A percentile compares a stretch with the other conserved stretches of the same genome.
These are phyloP conservation scores for Hemicordylus capensis DNA, from an alignment of 2,113 vertebrate genomes.

Conservation along the genomic window DNA sequence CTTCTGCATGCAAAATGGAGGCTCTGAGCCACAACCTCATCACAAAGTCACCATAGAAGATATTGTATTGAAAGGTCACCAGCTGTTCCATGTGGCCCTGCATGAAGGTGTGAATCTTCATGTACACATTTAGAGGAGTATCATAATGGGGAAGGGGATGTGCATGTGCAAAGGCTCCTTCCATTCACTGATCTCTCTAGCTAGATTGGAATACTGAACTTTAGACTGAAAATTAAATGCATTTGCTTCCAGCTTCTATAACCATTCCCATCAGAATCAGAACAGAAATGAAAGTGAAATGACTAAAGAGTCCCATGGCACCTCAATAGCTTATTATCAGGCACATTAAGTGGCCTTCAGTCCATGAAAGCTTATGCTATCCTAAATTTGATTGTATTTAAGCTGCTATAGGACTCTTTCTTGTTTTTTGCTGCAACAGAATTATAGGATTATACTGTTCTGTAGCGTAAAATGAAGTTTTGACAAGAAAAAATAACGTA, in stretches of 20 bases:
- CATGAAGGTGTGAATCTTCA: not conserved
- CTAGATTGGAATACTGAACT: not conserved
- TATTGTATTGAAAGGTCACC: too few species aligned
- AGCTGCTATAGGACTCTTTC: too few species aligned
- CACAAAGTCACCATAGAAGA: too few species aligned
- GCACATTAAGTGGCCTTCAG: too few species aligned
- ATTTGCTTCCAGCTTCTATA: conserved; percentile 8
- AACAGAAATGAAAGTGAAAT: conserved; percentile 19
- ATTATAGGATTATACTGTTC: too few species aligned
- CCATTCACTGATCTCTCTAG: not conserved
- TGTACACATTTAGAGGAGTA: not conserved
- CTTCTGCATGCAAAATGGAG: too few species aligned
- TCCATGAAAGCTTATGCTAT: too few species aligned
- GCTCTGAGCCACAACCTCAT: too few species aligned
- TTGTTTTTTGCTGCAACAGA: too few species aligned
- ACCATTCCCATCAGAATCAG: conserved; percentile 12
- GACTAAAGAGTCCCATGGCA: not conserved
- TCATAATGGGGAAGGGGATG: not conserved
- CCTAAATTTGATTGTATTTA: too few species aligned
- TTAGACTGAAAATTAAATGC: not conserved
- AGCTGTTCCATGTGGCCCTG: too few species aligned
- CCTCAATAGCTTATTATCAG: too few species aligned
- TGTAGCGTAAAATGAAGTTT: conserved; percentile 2
- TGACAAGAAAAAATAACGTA: not conserved
- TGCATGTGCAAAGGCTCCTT: not conserved